Percentiles rank a stretch among this genome's conserved stretches.
These are phyloP conservation scores for Solenopsis fugax DNA, from an alignment of 1,140 invertebrate genomes.

Conservation along the genomic window DNA sequence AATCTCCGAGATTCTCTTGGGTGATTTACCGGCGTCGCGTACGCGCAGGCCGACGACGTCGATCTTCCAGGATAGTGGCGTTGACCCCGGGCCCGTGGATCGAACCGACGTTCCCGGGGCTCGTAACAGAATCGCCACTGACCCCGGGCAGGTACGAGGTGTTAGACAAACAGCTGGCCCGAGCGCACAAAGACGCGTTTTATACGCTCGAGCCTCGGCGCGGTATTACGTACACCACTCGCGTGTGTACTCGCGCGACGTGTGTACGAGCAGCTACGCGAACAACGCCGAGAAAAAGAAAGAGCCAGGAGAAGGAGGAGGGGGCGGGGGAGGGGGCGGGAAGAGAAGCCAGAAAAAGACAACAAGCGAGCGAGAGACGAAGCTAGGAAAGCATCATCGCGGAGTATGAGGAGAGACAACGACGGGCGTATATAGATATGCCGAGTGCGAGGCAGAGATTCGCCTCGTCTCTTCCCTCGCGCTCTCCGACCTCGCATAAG, in stretches of 20 bases:
- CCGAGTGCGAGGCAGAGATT: slow-evolving; percentile 64
- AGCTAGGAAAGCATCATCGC: slow-evolving; percentile 63
- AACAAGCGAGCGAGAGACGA: slow-evolving; percentile 62
- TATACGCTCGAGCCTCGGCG: slow-evolving; percentile 68
- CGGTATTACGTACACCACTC: slow-evolving; percentile 66
- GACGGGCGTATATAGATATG: slow-evolving; percentile 72
- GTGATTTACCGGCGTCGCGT: slow-evolving; percentile 7
- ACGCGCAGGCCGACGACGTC: slow-evolving; percentile 17
- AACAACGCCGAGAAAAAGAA: slow-evolving; percentile 38
- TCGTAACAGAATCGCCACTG: slow-evolving; percentile 80
- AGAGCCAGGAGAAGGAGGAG: background rate
- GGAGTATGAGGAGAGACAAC: slow-evolving; percentile 66
- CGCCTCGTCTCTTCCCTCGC: slow-evolving; percentile 64
- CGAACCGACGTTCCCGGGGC: slow-evolving; percentile 69
- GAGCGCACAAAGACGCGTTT: slow-evolving; percentile 77
- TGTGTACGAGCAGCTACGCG: slow-evolving; percentile 55
- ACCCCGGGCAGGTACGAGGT: slow-evolving; percentile 76
- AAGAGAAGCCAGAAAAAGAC: slow-evolving; percentile 38
- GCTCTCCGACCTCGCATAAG: slow-evolving; percentile 66
- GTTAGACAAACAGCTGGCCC: slow-evolving; percentile 80
- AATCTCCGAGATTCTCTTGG: background rate
- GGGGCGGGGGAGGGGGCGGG: slow-evolving; percentile 26
- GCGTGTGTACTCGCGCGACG: slow-evolving; percentile 45
- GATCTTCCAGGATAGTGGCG: slow-evolving; percentile 57
- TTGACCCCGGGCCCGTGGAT: slow-evolving; percentile 70